Conservation (phyloP, 2,888 invertebrate species). For the Nesidiocoris tenuis region DNA sequence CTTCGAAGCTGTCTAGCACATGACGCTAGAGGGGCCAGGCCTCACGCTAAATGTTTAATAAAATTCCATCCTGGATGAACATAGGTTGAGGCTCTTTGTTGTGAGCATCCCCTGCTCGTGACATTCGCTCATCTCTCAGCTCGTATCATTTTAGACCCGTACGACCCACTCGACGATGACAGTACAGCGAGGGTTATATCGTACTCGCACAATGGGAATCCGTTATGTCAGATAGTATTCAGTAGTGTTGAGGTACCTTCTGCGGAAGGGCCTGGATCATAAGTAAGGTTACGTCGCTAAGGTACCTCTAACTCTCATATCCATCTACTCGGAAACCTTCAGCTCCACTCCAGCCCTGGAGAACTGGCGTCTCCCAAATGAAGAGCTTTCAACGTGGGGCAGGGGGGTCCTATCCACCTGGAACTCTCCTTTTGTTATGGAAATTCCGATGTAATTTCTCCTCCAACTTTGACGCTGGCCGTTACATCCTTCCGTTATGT, state of each 20-base stretch:
- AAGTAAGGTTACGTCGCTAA: no score
- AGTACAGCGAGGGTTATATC: conserved; percentile 4
- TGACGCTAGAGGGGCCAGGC: no score
- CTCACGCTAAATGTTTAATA: no score
- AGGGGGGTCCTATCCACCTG: conserved; percentile 1
- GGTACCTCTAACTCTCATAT: neutral
- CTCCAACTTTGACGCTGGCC: conserved; percentile 35
- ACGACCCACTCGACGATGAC: neutral
- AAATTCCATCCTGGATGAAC: neutral
- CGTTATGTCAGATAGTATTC: conserved; percentile 33
- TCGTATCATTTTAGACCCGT: conserved; percentile 17
- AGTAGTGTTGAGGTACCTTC: conserved; percentile 1
- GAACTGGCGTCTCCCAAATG: conserved; percentile 16
- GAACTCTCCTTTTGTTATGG: conserved; percentile 29
- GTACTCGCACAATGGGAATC: conserved; percentile 24
- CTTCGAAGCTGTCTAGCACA: neutral
- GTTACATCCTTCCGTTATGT: conserved; percentile 36
- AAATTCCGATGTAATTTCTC: conserved; percentile 33
- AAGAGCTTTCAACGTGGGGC: conserved; percentile 10
- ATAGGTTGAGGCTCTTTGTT: conserved; percentile 8
- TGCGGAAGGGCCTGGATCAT: conserved; percentile 2
- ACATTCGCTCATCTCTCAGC: conserved; percentile 11
- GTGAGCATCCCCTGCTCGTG: conserved; percentile 10
- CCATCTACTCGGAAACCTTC: neutral
- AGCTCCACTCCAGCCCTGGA: neutral